Evolutionary conservation across 2,797 vertebrate genomes (phyloP).

Genomic region (Argyrosomus regius): DNA sequence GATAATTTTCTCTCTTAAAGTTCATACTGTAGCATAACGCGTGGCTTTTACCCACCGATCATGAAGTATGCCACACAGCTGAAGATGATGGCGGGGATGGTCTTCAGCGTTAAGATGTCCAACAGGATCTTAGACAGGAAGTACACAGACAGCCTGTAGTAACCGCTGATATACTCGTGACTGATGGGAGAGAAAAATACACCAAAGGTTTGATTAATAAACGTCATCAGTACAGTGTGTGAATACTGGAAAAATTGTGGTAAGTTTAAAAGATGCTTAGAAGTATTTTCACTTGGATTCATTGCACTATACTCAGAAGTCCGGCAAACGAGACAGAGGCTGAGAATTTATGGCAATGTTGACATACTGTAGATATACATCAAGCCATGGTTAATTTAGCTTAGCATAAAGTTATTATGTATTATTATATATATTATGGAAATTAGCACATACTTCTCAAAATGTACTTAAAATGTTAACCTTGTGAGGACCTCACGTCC

Average conservation of each 20-base stretch:
- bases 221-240: not conserved
- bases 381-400: not conserved
- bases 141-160: constrained; percentile 93
- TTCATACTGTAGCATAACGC: too few relatives aligned
- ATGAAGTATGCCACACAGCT: constrained; percentile 92
- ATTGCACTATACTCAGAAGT: too few relatives aligned
- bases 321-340: too few relatives aligned
- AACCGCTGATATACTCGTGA: constrained; percentile 97
- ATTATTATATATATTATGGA: too few relatives aligned
- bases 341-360: too few relatives aligned
- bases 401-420: not conserved
- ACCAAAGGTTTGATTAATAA: not conserved
- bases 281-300: too few relatives aligned
- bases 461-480: not conserved
- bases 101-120: constrained; percentile 92
- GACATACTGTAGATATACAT: too few relatives aligned
- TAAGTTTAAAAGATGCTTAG: too few relatives aligned
- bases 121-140: constrained; percentile 92
- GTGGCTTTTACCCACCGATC: constrained; percentile 77
- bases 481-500: too few relatives aligned
- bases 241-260: not conserved
- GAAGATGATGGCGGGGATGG: constrained; percentile 90
- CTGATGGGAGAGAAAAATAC: constrained; percentile 71
- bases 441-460: not conserved
- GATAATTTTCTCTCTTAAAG: not conserved